Conservation (phyloP, 2,888 invertebrate species). For the Latrodectus elegans region DNA sequence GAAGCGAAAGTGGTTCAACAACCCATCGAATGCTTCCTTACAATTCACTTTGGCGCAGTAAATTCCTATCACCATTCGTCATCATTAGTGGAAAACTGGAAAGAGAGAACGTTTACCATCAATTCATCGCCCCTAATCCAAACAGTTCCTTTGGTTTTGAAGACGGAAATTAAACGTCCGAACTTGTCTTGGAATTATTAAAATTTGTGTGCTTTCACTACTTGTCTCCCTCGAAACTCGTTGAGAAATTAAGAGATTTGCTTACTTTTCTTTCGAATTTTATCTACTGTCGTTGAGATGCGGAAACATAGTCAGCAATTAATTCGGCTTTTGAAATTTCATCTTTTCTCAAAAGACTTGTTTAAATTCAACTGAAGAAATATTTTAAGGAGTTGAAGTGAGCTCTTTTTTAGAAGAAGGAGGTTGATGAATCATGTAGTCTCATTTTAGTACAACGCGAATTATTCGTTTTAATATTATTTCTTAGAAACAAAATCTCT, state of each 20-base stretch:
- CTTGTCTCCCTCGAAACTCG: background rate
- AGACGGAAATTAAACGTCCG: slow-evolving; percentile 60
- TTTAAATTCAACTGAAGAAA: too few relatives aligned
- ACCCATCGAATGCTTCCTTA: slow-evolving; percentile 14
- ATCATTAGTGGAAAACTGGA: slow-evolving; percentile 32
- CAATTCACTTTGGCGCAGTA: slow-evolving; percentile 35
- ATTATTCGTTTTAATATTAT: too few relatives aligned
- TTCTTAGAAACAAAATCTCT: too few relatives aligned
- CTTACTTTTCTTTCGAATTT: background rate
- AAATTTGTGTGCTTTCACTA: slow-evolving; percentile 39
- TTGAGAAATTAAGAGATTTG: background rate
- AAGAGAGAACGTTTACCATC: slow-evolving; percentile 17
- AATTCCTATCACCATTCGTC: slow-evolving; percentile 50
- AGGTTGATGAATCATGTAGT: too few relatives aligned
- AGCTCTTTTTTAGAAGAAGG: too few relatives aligned
- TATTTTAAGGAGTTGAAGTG: too few relatives aligned
- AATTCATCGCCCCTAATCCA: slow-evolving; percentile 50
- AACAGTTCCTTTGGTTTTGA: slow-evolving; percentile 56
- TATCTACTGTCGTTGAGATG: too few relatives aligned
- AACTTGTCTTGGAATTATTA: slow-evolving; percentile 50
- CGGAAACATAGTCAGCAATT: too few relatives aligned
- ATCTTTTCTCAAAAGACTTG: too few relatives aligned
- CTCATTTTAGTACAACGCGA: too few relatives aligned
- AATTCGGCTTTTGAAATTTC: too few relatives aligned
- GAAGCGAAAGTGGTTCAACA: slow-evolving; percentile 31